Base-by-base conservation (phyloP, 2,888 invertebrate species). In the Sipunculus nudus region DNA sequence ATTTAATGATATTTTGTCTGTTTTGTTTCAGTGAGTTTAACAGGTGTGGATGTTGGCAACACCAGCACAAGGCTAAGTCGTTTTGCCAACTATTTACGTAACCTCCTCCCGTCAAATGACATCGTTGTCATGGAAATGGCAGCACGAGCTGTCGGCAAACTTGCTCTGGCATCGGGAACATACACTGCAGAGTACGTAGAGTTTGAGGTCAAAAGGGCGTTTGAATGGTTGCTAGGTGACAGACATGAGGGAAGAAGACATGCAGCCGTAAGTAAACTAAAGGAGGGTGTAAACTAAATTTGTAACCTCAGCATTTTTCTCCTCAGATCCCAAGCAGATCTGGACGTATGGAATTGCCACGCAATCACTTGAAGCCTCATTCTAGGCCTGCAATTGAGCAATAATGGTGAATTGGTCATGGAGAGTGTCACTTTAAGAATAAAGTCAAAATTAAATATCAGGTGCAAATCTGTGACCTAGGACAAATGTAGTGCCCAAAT, bases 101-200 rank as follows among this genome's bases (percentile, higher is more conserved):
- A 94, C 83, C 85, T 96, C 41, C 86, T 96, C 58, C 94, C 96
- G 1, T 94, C 94, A 1, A 92, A 89, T 70, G 96, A 97, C 86
- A 91, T 92, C 0, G 90, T 91, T 19, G 94, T 97, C 0, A 96
- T 97, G 93, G 96, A 97, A 85, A 87, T 97, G 71, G 94, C 96
- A 3, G 96, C 97, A 1, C 93, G 94, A 80, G 96, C 97, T 3
- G 91, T 98, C 69, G 97, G 96, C 0, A 92, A 93, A 71, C 86
- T 99, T 54, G 96, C 96, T 1, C 88, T 94, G 25, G 80, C 84
- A 0, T 85, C 85, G 6, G 96, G 96, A 16, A 94, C 95, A 0
- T 94, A 94, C 82, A 92, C 96, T 31, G 93, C 95, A 0, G 96
- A 96, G 79, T 96, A 96, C 81, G 96, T 98, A n/a, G 96, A 97